Conservation (phyloP, 2,113 vertebrate genomes). For the Vulpes ferrilata region DNA sequence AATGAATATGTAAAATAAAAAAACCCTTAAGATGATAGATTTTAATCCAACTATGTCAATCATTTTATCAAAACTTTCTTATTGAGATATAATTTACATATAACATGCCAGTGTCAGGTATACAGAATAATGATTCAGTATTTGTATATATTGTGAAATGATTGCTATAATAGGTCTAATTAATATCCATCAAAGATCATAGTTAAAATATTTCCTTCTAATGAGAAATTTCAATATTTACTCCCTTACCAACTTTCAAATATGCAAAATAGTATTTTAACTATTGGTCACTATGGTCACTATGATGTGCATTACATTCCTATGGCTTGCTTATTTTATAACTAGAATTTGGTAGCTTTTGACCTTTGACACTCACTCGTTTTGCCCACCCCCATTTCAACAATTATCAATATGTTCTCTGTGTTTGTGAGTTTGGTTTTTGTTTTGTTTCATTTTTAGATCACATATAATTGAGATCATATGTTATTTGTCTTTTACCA, state of each 20-base stretch:
- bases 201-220: neutral
- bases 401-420: neutral
- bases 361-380: neutral
- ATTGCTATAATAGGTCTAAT: neutral
- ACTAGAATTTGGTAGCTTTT: neutral
- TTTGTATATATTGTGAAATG: neutral
- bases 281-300: too few relatives aligned
- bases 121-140: neutral
- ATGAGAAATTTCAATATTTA: neutral
- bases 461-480: neutral
- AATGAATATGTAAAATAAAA: neutral
- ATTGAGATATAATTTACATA: neutral
- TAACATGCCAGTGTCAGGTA: neutral
- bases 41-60: neutral
- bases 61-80: neutral
- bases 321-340: neutral
- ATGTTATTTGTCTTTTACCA: neutral
- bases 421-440: neutral
- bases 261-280: neutral
- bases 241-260: neutral
- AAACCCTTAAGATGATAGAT: neutral
- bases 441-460: neutral
- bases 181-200: neutral
- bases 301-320: neutral
- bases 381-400: neutral